Base-by-base conservation (phyloP, 2,797 vertebrate species). In the Coluber constrictor region DNA sequence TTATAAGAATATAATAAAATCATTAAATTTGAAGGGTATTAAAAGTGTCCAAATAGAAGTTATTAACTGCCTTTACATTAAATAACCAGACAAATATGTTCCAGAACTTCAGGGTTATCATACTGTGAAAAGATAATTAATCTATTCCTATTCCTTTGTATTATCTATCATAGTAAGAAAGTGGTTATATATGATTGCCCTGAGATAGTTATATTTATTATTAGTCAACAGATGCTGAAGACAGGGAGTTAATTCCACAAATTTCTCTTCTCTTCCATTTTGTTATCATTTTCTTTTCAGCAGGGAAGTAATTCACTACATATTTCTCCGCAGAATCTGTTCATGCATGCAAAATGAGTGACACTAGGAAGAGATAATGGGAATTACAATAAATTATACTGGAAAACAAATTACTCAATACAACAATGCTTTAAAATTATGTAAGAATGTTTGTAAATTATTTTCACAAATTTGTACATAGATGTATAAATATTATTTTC, bases 191-290 rank as follows among this genome's bases (percentile, higher is more conserved):
- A 32, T 74, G 51, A 90, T 47, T 91, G 87, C 90, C 91, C 93
- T 94, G 93, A 90, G 93, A 89, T 94, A 70, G 95, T 89, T 95
- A 59, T 92, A 86, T 92, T 95, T 94, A 90, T 92, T 95, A 90
- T 90, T 51, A 59, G 32, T 47, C 0, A 87, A 37, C 92, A 63
- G 87, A 43, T 92, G 87, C 51, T 86, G 70, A 16, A 93, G 94
- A 92, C 90, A 94, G 63, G 95, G 92, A 92, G 90, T 92, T 86
- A 95, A 90, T 0, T 32, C n/a, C 63, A 95, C 92, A 57, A 95
- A 91, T 0, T 37, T 25, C 59, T 95, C 92, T 94, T 95, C 20
- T 57, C 60, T 90, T 86, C 0, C 3, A 83, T 94, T 86, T 93
- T 96, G 93, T 94, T 57, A 47, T 94, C 12, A 90, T 27, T 89